These are phyloP conservation scores for Pelobates cultripes DNA, from an alignment of 2,797 vertebrate species.

Conservation along the genomic window DNA sequence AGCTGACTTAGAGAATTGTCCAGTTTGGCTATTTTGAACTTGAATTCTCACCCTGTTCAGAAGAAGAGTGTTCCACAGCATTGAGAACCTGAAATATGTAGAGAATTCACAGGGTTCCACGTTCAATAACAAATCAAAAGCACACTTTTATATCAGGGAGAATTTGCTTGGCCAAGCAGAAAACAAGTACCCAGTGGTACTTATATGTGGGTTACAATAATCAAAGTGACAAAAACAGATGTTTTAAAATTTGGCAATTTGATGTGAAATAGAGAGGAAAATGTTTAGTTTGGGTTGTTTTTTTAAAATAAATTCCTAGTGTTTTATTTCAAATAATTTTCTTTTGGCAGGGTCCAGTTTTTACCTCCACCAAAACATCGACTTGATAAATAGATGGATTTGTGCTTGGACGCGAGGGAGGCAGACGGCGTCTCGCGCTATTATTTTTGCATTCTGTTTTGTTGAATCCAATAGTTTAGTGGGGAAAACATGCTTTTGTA, in stretches of 20 bases:
- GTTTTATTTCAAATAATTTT: conserved; percentile 30
- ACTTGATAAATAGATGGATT: conserved; percentile 17
- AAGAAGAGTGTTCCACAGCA: no score
- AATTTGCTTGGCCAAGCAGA: background rate
- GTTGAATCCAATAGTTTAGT: conserved; percentile 3
- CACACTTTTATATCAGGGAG: background rate
- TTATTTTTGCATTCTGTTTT: conserved; percentile 10
- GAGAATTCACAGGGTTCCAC: no score
- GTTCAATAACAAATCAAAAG: no score
- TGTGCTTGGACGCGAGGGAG: background rate
- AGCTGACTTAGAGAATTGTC: no score
- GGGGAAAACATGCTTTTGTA: background rate
- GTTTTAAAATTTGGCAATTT: conserved; percentile 24
- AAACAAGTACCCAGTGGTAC: conserved; percentile 4
- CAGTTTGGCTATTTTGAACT: no score
- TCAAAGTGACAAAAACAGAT: conserved; percentile 39
- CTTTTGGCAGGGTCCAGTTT: conserved; percentile 23
- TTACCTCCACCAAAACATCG: conserved; percentile 21
- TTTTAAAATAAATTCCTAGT: background rate
- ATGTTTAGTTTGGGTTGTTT: background rate
- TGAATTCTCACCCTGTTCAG: no score
- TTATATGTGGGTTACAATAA: conserved; percentile 20
- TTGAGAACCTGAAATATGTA: no score
- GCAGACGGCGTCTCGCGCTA: background rate
- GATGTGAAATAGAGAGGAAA: conserved; percentile 21